Evolutionary conservation across 2,797 vertebrate species (phyloP).

Genomic region (Nothura maculosa): DNA sequence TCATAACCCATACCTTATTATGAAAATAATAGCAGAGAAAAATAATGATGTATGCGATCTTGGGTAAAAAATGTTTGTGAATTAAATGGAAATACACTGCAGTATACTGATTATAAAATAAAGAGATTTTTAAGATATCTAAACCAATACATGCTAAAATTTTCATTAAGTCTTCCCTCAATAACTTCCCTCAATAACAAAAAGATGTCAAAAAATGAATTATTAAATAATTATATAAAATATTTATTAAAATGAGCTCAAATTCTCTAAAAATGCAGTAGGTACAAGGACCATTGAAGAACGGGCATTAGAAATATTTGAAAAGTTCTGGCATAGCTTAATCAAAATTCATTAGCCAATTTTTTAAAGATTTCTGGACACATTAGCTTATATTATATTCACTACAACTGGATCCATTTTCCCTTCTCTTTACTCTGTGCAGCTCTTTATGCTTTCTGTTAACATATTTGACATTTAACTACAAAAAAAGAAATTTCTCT

Average conservation of each 20-base stretch:
- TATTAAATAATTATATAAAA: neutral
- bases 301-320: neutral
- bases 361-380: fast-evolving
- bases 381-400: neutral
- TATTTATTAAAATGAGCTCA: neutral
- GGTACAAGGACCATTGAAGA: neutral
- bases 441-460: neutral
- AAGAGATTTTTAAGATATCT: neutral
- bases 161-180: neutral
- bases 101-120: neutral
- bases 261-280: neutral
- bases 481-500: neutral
- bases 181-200: neutral
- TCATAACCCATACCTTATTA: neutral
- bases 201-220: neutral
- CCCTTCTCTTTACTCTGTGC: neutral
- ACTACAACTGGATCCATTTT: neutral
- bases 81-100: neutral
- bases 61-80: neutral
- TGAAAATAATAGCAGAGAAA: fast-evolving
- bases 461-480: neutral
- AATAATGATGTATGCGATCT: neutral
- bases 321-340: neutral
- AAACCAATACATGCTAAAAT: neutral
- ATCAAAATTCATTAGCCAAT: neutral